These are phyloP conservation scores for Unio delphinus DNA, from an alignment of 2,888 invertebrate species.

Conservation along the genomic window DNA sequence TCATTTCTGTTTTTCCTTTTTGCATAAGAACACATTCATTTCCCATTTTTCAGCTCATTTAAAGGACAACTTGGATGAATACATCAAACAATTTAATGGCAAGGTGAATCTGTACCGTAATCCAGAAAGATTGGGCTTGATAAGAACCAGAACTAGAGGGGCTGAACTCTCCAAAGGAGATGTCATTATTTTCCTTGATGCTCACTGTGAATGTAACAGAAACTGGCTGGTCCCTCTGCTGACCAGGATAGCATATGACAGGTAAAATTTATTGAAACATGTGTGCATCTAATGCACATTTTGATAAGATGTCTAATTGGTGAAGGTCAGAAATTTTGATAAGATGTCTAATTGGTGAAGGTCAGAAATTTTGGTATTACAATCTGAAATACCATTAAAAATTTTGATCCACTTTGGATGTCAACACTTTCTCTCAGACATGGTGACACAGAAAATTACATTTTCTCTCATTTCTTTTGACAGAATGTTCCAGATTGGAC, in stretches of 20 bases:
- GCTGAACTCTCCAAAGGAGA: constrained; percentile 93
- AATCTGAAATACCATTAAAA: too few species aligned
- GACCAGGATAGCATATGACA: constrained; percentile 91
- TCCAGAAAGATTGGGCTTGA: constrained; percentile 90
- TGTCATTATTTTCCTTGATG: constrained; percentile 97
- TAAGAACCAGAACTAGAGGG: constrained; percentile 91
- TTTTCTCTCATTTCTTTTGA: constrained; percentile 1
- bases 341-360: too few species aligned
- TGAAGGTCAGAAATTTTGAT: too few species aligned
- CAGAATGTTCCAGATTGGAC: too few species aligned
- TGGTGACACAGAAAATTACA: background rate
- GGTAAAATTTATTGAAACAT: constrained; percentile 57
- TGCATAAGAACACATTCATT: background rate
- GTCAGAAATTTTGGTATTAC: too few species aligned
- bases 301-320: too few species aligned
- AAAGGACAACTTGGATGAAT: constrained; percentile 86
- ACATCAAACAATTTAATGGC: constrained; percentile 86
- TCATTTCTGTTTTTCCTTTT: background rate
- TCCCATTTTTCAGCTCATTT: constrained; percentile 77
- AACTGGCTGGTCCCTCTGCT: constrained; percentile 98
- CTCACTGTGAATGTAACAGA: constrained; percentile 93
- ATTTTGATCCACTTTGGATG: too few species aligned
- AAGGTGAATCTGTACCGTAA: constrained; percentile 93
- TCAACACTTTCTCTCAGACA: too few species aligned
- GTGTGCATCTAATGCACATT: too few species aligned